These are phyloP conservation scores for Lophius americanus DNA, from an alignment of 2,797 vertebrate species.

Conservation along the genomic window DNA sequence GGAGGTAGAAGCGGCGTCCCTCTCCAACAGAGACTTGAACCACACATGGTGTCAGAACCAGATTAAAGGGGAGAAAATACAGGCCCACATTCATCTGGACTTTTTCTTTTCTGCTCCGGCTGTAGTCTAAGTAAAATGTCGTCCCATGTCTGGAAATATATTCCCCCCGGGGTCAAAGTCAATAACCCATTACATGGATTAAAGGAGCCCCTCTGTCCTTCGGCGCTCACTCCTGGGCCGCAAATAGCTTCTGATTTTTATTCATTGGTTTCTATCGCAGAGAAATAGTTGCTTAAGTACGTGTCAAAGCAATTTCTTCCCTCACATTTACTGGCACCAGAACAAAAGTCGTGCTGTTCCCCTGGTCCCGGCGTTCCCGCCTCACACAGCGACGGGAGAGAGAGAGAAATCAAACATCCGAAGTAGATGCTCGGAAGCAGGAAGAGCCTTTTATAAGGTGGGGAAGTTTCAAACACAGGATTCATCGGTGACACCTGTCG, in stretches of 20 bases:
- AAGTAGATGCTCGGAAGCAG: constrained; percentile 73
- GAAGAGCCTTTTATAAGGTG: constrained; percentile 71
- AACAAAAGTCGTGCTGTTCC: constrained; percentile 61
- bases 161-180: constrained; percentile 76
- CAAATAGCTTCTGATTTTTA: constrained; percentile 86
- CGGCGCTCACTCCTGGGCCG: constrained; percentile 66
- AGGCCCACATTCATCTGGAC: constrained; percentile 56
- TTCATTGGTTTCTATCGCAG: constrained; percentile 84
- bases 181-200: constrained; percentile 82
- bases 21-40: constrained; percentile 35
- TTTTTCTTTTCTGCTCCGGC: constrained; percentile 53
- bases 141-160: constrained; percentile 63
- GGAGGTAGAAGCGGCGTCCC: too few relatives aligned
- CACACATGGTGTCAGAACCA: constrained; percentile 42
- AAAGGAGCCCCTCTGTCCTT: constrained; percentile 71
- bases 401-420: constrained; percentile 61
- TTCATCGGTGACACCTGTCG: constrained; percentile 68
- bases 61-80: constrained; percentile 50
- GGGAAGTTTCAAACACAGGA: constrained; percentile 67
- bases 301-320: constrained; percentile 75
- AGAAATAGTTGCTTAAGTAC: constrained; percentile 78
- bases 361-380: constrained; percentile 71
- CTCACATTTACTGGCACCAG: constrained; percentile 64
- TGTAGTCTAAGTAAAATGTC: constrained; percentile 69
- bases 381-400: constrained; percentile 50